A percentile compares a stretch with the other conserved stretches of the same genome.
These are phyloP conservation scores for Chaenocephalus aceratus DNA, from an alignment of 2,113 vertebrate genomes.

Conservation along the genomic window DNA sequence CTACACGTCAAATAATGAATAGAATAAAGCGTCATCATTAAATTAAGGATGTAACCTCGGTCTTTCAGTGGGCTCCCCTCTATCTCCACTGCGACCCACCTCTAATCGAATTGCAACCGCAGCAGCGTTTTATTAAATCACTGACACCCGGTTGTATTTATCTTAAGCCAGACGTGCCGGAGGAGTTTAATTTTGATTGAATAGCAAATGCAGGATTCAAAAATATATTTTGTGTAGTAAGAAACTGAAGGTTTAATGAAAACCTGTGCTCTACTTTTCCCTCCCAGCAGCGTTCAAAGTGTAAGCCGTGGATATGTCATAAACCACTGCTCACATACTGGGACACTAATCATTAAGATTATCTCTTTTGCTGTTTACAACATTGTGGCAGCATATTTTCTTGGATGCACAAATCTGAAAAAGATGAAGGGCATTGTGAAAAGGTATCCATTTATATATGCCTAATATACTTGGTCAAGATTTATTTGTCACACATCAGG, in stretches of 20 bases:
- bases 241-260: slow-evolving; percentile 37
- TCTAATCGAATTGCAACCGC: slow-evolving; percentile 32
- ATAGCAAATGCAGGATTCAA: slow-evolving; percentile 35
- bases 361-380: slow-evolving; percentile 7
- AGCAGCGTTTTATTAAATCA: slow-evolving; percentile 54
- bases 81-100: slow-evolving; percentile 29
- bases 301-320: slow-evolving; percentile 20
- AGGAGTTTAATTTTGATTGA: slow-evolving; percentile 43
- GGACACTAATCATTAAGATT: slow-evolving; percentile 24
- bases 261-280: neutral
- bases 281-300: slow-evolving; percentile 20
- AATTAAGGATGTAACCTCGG: slow-evolving; percentile 46
- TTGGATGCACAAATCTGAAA: neutral
- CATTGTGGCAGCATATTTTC: slow-evolving; percentile 38
- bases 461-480: neutral
- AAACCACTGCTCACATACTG: slow-evolving; percentile 21
- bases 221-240: neutral
- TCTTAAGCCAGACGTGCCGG: slow-evolving; percentile 33
- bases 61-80: slow-evolving; percentile 13
- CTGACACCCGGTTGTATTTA: slow-evolving; percentile 32
- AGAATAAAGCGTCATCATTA: slow-evolving; percentile 53
- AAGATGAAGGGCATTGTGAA: neutral
- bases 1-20: slow-evolving; percentile 44
- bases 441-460: neutral
- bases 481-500: neutral